Conservation (phyloP, 2,113 vertebrate genomes). For the Tragelaphus imberbis region DNA sequence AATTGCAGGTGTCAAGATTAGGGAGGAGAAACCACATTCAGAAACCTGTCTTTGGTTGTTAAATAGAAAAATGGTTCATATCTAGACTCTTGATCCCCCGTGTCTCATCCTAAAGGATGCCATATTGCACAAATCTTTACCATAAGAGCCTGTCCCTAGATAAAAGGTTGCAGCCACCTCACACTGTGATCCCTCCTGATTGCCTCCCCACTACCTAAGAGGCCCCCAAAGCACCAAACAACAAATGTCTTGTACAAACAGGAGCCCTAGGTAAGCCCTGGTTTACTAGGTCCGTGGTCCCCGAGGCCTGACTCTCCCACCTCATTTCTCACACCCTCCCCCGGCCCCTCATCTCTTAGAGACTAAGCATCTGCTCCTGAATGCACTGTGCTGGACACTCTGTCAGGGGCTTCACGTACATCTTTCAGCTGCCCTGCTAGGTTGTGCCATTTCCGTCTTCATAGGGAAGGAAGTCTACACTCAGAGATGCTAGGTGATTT, state of each 20-base stretch:
- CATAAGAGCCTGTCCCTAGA: background rate
- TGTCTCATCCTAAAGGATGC: background rate
- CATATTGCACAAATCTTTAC: background rate
- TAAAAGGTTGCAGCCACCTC: background rate
- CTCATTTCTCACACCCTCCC: background rate
- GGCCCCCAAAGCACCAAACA: background rate
- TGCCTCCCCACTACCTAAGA: background rate
- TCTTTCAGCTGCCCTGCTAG: too few species aligned
- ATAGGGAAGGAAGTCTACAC: background rate
- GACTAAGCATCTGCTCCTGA: background rate
- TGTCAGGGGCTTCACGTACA: background rate
- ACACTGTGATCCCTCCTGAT: background rate
- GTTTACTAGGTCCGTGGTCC: rapidly evolving
- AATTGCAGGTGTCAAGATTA: background rate
- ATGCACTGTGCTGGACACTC: rapidly evolving
- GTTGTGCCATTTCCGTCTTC: background rate
- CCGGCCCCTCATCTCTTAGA: background rate
- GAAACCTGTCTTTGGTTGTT: background rate
- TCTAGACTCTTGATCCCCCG: background rate
- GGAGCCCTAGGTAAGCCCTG: background rate
- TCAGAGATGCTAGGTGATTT: background rate
- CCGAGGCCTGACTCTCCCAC: background rate
- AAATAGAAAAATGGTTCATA: background rate
- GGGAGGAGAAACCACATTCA: background rate
- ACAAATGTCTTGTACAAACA: background rate